A percentile compares a stretch with the other conserved stretches of the same genome.
Conservation (phyloP, 2,113 vertebrate species). For the Fulica atra region DNA sequence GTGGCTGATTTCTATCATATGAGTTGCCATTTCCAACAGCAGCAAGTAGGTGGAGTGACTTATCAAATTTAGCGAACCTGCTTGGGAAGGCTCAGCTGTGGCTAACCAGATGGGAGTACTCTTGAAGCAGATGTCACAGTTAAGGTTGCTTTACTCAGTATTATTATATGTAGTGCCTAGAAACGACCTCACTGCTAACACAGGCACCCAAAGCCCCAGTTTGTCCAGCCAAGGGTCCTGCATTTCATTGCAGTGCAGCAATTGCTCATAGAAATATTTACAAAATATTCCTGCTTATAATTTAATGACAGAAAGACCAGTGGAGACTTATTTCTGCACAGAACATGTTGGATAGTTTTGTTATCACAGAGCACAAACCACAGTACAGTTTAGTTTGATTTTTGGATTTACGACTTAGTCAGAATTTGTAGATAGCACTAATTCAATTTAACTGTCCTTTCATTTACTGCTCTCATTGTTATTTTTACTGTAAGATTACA, state of each 20-base stretch:
- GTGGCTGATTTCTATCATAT: not conserved
- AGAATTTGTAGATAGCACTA: not conserved
- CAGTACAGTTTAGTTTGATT: not conserved
- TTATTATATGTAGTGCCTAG: not conserved
- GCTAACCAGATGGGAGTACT: not conserved
- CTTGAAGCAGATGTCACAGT: not conserved
- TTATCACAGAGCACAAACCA: not conserved
- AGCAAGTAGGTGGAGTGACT: not conserved
- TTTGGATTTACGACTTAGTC: not conserved
- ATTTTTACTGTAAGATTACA: not conserved
- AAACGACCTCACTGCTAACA: not conserved
- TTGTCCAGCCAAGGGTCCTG: not conserved
- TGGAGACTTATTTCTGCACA: not conserved
- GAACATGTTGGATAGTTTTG: not conserved
- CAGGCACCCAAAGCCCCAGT: not conserved
- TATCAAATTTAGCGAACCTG: not conserved
- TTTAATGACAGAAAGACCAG: not conserved
- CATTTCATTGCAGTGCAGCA: not conserved
- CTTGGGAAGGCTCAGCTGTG: not conserved
- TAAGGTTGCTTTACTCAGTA: not conserved
- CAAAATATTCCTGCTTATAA: not conserved
- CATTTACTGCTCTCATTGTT: not conserved
- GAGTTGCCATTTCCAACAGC: not conserved
- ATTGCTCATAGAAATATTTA: not conserved
- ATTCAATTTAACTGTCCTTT: not conserved